Percentiles rank a stretch among this genome's conserved stretches.
Conservation (phyloP, 2,888 invertebrate genomes). For the Drymonia ruficornis region DNA sequence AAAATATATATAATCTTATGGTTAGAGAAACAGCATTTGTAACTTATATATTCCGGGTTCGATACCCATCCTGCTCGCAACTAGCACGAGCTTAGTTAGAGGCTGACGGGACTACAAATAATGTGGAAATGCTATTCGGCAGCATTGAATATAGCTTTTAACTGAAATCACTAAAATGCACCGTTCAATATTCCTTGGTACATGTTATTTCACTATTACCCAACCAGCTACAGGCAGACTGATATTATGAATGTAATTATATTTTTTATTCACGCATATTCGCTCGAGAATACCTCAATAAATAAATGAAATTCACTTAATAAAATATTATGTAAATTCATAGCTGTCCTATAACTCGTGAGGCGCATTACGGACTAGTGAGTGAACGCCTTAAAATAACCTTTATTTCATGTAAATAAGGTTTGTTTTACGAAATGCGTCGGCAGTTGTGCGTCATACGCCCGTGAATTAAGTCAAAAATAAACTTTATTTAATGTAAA, state of each 20-base stretch:
- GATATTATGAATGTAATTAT: not conserved
- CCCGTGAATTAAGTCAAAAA: conserved; percentile 1
- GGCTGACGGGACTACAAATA: too few species aligned
- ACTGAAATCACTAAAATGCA: too few species aligned
- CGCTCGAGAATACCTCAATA: not conserved
- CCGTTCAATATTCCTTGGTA: too few species aligned
- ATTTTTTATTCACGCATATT: not conserved
- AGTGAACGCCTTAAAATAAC: not conserved
- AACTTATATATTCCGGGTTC: too few species aligned
- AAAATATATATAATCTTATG: not conserved
- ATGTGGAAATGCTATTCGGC: too few species aligned
- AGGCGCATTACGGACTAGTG: not conserved
- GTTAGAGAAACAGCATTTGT: not conserved
- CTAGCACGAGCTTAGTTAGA: too few species aligned
- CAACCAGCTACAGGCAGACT: too few species aligned
- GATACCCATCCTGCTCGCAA: too few species aligned
- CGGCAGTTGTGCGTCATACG: conserved; percentile 6
- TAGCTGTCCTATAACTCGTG: conserved; percentile 1
- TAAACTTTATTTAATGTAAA: conserved; percentile 1
- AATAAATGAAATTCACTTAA: conserved; percentile 1
- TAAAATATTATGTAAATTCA: conserved; percentile 4
- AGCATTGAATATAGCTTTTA: too few species aligned
- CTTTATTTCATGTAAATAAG: conserved; percentile 5
- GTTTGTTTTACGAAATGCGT: conserved; percentile 19
- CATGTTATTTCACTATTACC: too few species aligned